Conservation (phyloP, 2,888 invertebrate species). For the Cerastis rubricosa region DNA sequence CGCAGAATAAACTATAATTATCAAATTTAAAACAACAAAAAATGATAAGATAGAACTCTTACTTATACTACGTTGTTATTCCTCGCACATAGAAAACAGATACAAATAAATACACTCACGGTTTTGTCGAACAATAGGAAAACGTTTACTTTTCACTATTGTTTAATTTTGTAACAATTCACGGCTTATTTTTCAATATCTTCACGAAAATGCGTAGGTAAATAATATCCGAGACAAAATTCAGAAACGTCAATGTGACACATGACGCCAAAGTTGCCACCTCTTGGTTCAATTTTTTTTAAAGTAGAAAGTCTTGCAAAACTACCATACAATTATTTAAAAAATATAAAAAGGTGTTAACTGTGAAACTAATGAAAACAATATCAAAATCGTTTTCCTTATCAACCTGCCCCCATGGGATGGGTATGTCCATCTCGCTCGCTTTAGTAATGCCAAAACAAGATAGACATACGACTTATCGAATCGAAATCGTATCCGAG, state of each 20-base stretch:
- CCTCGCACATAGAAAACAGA: constrained; percentile 32
- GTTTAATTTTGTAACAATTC: constrained; percentile 41
- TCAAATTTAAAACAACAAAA: constrained; percentile 59
- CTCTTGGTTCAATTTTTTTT: background rate
- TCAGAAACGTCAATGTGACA: constrained; percentile 74
- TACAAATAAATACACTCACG: constrained; percentile 53
- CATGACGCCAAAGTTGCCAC: constrained; percentile 40
- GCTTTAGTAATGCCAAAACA: too few relatives aligned
- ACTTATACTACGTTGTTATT: constrained; percentile 34
- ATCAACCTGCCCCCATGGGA: background rate
- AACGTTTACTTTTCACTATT: constrained; percentile 31
- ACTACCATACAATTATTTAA: background rate
- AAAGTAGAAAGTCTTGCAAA: constrained; percentile 15
- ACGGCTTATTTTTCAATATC: constrained; percentile 58
- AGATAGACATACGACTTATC: too few relatives aligned
- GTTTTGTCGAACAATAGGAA: constrained; percentile 37
- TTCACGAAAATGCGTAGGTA: constrained; percentile 76
- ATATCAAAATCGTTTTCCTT: background rate
- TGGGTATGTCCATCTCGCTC: too few relatives aligned
- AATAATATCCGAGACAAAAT: constrained; percentile 69
- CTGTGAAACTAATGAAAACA: background rate
- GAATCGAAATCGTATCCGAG: too few relatives aligned
- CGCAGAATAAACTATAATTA: constrained; percentile 56
- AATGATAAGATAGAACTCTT: constrained; percentile 57
- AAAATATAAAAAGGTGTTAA: background rate